Conservation (phyloP, 2,113 vertebrate genomes). For the Melanerpes formicivorus region DNA sequence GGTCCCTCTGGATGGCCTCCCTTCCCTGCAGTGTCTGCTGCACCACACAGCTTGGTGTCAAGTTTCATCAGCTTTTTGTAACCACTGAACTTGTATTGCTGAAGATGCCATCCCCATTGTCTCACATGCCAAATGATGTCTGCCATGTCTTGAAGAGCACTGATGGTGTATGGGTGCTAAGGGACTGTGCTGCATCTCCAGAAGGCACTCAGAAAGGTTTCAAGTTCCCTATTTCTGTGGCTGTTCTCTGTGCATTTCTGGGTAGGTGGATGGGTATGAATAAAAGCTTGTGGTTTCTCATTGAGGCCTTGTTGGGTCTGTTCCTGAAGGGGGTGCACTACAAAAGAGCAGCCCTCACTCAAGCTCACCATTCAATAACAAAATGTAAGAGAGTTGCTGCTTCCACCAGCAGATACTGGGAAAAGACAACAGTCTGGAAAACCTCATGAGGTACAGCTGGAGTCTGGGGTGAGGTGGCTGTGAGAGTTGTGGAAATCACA, state of each 20-base stretch:
- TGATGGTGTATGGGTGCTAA: background rate
- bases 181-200: background rate
- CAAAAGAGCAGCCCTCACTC: background rate
- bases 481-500: background rate
- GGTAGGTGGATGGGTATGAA: background rate
- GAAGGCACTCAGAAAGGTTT: background rate
- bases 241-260: background rate
- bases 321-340: background rate
- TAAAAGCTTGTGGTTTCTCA: slow-evolving; percentile 15
- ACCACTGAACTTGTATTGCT: background rate
- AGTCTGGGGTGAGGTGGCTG: background rate
- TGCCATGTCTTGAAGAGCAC: background rate
- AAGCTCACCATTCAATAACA: background rate
- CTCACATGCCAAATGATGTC: background rate
- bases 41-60: background rate
- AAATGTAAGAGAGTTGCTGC: background rate
- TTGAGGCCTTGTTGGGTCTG: background rate
- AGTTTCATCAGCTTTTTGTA: background rate
- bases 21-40: no score
- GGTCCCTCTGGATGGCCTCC: no score
- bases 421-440: background rate
- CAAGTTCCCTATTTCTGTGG: background rate
- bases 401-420: background rate
- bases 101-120: background rate
- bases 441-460: background rate